Base-by-base conservation (phyloP, 2,888 invertebrate genomes). In the Amblyjoppa fuscipennis region DNA sequence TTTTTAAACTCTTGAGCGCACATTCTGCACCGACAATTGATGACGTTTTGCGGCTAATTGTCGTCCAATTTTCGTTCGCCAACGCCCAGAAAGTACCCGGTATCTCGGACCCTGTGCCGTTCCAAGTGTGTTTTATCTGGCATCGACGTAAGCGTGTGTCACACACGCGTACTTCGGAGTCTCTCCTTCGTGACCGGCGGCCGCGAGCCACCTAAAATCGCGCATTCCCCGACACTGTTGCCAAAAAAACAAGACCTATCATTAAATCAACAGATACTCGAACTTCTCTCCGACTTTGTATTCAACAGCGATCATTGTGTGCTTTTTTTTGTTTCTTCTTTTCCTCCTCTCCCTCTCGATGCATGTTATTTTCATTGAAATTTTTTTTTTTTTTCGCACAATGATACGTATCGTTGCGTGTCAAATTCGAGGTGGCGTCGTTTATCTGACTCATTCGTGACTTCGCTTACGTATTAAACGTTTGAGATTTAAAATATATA, bases 31-130 rank as follows among this genome's bases (percentile, higher is more conserved):
- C 75, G 45, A 75, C 75, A 89, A 89, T 89, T 87, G 89, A 90
- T 89, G 86, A 89, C 89, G 87, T 89, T 90, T 90, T 89, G 41
- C 90, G 89, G 89, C 85, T 87, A 89, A 90, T 90, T 89, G 89
- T 88, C 88, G 86, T 86, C 61, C 87, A 82, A 88, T 56, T 89
- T 87, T 88, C 86, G 84, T 86, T 88, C 34, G 64, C 28, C 45
- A 69, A 83, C 45, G 53, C 25, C 31, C 38, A 25, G 73, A 45
- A 66, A 71, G 34, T 68, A 53, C 28, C 3, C 25, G 45, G 16
- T 68, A 56, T 56, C 56, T 56, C 56, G 9, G 41, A 9, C 56
- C 9, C 56, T 9, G 7, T 20, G 7, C 56, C 56, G 7, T 56
- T 20, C 25, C 20, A 20, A 11, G 25, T 25, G 20, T 25, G 25